Percentiles rank a stretch among this genome's conserved stretches.
Evolutionary conservation across 2,888 invertebrate genomes (phyloP).

Genomic region (Hedychridium roseum): DNA sequence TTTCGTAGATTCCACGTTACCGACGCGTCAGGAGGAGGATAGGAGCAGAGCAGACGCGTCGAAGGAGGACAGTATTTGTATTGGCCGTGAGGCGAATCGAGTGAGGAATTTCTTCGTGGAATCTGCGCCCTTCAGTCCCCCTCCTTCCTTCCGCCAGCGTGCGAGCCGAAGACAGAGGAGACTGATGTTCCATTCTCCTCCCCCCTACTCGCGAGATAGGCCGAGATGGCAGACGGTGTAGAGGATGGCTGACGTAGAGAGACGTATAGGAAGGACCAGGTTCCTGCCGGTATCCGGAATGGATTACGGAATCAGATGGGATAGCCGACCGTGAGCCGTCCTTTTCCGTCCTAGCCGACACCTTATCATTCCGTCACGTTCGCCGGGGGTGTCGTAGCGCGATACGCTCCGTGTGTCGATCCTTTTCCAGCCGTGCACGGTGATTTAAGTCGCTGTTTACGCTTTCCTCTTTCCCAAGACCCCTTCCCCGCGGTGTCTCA

Average conservation of each 20-base stretch:
- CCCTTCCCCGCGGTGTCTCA: too few species aligned
- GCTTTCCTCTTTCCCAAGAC: constrained; percentile 26
- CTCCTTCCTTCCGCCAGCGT: constrained; percentile 9
- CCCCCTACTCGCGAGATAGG: constrained; percentile 18
- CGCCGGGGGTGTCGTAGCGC: constrained; percentile 34
- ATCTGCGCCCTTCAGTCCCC: constrained; percentile 26
- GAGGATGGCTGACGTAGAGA: not conserved
- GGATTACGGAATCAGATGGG: constrained; percentile 56
- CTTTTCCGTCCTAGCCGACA: constrained; percentile 39
- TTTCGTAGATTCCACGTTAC: constrained; percentile 31
- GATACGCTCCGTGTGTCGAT: constrained; percentile 33
- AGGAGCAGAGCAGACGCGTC: constrained; percentile 8
- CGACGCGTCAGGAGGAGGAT: constrained; percentile 14
- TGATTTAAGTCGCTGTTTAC: constrained; percentile 43
- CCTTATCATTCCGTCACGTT: constrained; percentile 50
- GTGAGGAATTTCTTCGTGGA: constrained; percentile 43
- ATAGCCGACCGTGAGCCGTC: constrained; percentile 39
- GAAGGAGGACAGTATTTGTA: constrained; percentile 39
- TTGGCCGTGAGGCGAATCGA: constrained; percentile 42
- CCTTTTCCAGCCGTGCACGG: constrained; percentile 33
- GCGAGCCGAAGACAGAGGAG: constrained; percentile 40
- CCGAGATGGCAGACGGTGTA: constrained; percentile 4
- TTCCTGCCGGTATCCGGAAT: constrained; percentile 45
- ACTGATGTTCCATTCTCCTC: constrained; percentile 40
- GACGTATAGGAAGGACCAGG: constrained; percentile 16